Evolutionary conservation across 2,113 vertebrate species (phyloP).

Genomic region (Pachycephala philippinensis): DNA sequence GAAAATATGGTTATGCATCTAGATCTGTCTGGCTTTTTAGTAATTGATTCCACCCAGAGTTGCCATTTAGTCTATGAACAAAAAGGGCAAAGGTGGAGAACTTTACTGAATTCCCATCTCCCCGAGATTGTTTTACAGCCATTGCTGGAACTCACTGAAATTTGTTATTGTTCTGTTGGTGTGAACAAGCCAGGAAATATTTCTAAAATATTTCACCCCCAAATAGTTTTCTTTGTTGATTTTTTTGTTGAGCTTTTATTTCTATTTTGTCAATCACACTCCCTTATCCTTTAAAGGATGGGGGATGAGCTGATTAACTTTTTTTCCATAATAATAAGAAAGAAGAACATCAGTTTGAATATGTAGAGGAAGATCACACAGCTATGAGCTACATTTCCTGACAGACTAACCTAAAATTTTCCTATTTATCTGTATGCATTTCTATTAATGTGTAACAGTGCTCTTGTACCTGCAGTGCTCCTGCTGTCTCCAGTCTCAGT

Average conservation of each 20-base stretch:
- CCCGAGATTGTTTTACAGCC: background rate
- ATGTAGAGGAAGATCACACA: background rate
- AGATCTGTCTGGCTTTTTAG: background rate
- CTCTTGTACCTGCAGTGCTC: background rate
- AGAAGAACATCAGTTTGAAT: background rate
- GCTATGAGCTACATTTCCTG: background rate
- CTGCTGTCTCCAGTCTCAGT: background rate
- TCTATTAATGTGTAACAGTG: background rate
- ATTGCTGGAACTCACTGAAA: background rate
- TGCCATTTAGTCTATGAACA: background rate
- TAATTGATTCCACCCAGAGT: background rate
- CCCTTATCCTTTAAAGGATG: background rate
- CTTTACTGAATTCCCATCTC: background rate
- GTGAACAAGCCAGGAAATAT: background rate
- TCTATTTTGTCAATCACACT: background rate
- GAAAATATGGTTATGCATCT: background rate
- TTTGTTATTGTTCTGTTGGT: background rate
- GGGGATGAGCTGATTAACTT: background rate
- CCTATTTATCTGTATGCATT: background rate
- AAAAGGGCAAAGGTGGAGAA: background rate
- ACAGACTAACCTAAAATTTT: background rate
- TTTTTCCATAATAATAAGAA: background rate
- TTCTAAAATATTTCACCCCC: background rate
- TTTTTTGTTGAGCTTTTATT: background rate
- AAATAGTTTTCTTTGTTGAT: background rate